Evolutionary conservation across 2,888 invertebrate species (phyloP).

Genomic region (Mactromeris polynyma): DNA sequence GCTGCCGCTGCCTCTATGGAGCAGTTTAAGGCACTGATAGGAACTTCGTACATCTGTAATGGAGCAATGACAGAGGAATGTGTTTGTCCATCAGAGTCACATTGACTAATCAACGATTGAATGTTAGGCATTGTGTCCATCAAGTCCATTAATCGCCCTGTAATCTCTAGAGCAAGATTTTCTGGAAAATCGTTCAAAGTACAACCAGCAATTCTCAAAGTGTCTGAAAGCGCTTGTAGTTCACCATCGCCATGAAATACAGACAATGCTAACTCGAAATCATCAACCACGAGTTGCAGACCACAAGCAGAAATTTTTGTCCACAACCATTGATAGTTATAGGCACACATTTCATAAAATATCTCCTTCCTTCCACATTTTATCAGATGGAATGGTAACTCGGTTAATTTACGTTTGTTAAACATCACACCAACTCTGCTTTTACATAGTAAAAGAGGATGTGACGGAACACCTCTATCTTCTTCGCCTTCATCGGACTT

Average conservation of each 20-base stretch:
- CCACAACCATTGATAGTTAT: conserved; percentile 98
- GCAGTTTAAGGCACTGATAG: conserved; percentile 60
- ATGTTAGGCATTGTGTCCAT: conserved; percentile 58
- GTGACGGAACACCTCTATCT: conserved; percentile 80
- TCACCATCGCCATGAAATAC: conserved; percentile 87
- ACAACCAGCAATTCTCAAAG: conserved; percentile 88
- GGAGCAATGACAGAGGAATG: conserved; percentile 62
- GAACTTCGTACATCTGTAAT: conserved; percentile 63
- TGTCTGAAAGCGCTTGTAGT: conserved; percentile 92
- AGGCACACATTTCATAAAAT: conserved; percentile 95
- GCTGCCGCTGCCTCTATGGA: conserved; percentile 58
- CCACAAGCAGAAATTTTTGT: conserved; percentile 97
- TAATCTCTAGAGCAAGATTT: conserved; percentile 96
- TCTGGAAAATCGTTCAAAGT: conserved; percentile 95
- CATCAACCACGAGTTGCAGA: conserved; percentile 96
- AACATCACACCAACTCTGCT: conserved; percentile 68
- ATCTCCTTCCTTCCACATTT: conserved; percentile 90
- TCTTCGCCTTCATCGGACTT: conserved; percentile 72
- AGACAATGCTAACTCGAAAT: conserved; percentile 93
- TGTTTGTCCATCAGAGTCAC: conserved; percentile 47
- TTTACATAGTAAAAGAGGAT: conserved; percentile 77
- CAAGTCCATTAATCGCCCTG: conserved; percentile 94
- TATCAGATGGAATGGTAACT: conserved; percentile 82
- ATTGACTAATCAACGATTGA: conserved; percentile 53
- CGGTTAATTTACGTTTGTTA: conserved; percentile 83